Evolutionary conservation across 2,113 vertebrate genomes (phyloP).

Genomic region (Myotis yumanensis): DNA sequence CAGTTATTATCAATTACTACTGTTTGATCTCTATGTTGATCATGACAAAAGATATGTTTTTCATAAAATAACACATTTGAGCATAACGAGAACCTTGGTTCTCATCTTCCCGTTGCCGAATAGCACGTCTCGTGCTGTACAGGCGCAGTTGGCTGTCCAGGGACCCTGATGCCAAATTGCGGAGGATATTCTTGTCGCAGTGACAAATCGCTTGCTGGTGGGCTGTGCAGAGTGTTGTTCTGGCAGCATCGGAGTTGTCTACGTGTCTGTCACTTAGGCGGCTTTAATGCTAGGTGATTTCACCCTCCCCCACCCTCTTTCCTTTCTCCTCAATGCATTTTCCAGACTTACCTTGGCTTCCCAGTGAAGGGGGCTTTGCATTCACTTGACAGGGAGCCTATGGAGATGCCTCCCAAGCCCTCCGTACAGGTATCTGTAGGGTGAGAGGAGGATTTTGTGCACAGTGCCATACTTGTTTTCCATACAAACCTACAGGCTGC

Average conservation of each 20-base stretch:
- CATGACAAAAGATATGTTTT: constrained; percentile 78
- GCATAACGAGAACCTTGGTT: constrained; percentile 80
- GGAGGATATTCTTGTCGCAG: constrained; percentile 86
- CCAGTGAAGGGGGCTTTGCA: constrained; percentile 72
- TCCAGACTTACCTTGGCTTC: constrained; percentile 82
- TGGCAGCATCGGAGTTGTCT: constrained; percentile 85
- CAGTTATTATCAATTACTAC: constrained; percentile 64
- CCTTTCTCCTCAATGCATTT: constrained; percentile 65
- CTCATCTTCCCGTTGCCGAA: constrained; percentile 75
- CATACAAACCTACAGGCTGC: constrained; percentile 88
- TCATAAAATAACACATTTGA: constrained; percentile 80
- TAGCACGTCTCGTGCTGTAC: constrained; percentile 74
- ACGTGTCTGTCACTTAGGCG: constrained; percentile 86
- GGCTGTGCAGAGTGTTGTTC: constrained; percentile 84
- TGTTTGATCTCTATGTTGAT: constrained; percentile 76
- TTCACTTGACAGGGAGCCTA: constrained; percentile 76
- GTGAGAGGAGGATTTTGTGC: constrained; percentile 84
- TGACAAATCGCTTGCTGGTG: constrained; percentile 86
- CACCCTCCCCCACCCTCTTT: constrained; percentile 68
- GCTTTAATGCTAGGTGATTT: constrained; percentile 82
- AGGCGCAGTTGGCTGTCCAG: constrained; percentile 84
- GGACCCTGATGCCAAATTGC: constrained; percentile 84
- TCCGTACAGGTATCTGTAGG: constrained; percentile 82
- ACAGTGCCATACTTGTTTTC: constrained; percentile 89
- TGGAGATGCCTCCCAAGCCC: constrained; percentile 76